These are phyloP conservation scores for Bradynema listronoti DNA, from an alignment of 1,140 invertebrate species.

Conservation along the genomic window DNA sequence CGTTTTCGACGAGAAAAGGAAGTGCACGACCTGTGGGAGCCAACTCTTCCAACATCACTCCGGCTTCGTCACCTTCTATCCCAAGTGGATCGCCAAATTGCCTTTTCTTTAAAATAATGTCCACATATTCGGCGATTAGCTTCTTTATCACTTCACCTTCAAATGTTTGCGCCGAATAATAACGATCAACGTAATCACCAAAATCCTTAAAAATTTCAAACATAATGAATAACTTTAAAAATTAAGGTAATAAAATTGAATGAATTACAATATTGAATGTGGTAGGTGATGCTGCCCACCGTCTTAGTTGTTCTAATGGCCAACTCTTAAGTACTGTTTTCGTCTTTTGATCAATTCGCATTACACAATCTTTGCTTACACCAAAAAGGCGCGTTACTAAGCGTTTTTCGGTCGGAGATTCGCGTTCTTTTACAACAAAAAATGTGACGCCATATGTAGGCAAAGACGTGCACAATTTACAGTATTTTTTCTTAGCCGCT, in stretches of 20 bases:
- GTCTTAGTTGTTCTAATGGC: slow-evolving; percentile 81
- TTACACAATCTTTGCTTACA: slow-evolving; percentile 93
- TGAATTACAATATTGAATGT: slow-evolving; percentile 67
- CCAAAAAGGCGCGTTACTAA: slow-evolving; percentile 85
- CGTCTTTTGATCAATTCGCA: slow-evolving; percentile 88
- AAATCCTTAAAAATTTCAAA: slow-evolving; percentile 70
- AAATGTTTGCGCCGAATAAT: slow-evolving; percentile 88
- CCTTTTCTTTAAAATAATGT: slow-evolving; percentile 94
- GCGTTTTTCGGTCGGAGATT: slow-evolving; percentile 83
- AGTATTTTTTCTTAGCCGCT: slow-evolving; percentile 24
- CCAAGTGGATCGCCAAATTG: too few species aligned
- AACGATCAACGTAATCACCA: slow-evolving; percentile 94
- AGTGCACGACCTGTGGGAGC: slow-evolving; percentile 10
- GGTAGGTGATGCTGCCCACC: slow-evolving; percentile 95
- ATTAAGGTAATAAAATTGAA: neutral
- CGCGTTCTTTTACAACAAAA: slow-evolving; percentile 93
- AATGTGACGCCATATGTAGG: slow-evolving; percentile 96
- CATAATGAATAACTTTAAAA: neutral
- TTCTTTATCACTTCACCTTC: slow-evolving; percentile 96
- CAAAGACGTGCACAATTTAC: slow-evolving; percentile 77
- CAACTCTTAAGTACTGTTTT: slow-evolving; percentile 65
- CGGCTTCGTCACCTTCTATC: slow-evolving; percentile 94
- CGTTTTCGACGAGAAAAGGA: slow-evolving; percentile 7
- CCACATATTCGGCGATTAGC: slow-evolving; percentile 93
- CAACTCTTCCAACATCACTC: slow-evolving; percentile 85